These are phyloP conservation scores for Pelvicachromis taeniatus DNA, from an alignment of 2,113 vertebrate species.

Conservation along the genomic window DNA sequence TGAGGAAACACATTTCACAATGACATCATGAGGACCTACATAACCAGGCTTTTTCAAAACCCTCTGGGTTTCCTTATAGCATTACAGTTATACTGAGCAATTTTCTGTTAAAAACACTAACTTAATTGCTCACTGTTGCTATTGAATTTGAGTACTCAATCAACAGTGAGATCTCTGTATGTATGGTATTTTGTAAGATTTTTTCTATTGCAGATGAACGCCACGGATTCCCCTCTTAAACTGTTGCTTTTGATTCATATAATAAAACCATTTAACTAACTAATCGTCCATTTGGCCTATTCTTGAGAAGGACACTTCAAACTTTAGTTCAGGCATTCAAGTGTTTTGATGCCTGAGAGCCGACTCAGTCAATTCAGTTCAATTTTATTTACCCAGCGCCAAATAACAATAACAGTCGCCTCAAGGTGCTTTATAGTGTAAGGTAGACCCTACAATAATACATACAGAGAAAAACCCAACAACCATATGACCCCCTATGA, in stretches of 20 bases:
- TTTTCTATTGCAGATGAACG: not conserved
- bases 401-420: not conserved
- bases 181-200: not conserved
- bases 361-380: not conserved
- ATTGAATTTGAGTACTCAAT: not conserved
- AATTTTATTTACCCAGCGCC: not conserved
- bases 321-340: not conserved
- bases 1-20: not conserved
- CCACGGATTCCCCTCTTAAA: not conserved
- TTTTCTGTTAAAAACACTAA: not conserved
- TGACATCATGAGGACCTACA: not conserved
- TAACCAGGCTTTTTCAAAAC: not conserved
- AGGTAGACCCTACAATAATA: fast-evolving
- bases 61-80: not conserved
- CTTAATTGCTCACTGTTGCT: not conserved
- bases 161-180: not conserved
- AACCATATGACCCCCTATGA: not conserved
- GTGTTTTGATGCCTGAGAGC: not conserved
- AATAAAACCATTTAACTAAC: not conserved
- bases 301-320: not conserved
- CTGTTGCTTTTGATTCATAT: not conserved
- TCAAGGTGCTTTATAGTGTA: not conserved
- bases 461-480: not conserved
- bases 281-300: not conserved
- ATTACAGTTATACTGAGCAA: not conserved